phyloP scores from a whole-genome alignment of 2,888 invertebrate genomes.

The Polyommatus icarus region DNA sequence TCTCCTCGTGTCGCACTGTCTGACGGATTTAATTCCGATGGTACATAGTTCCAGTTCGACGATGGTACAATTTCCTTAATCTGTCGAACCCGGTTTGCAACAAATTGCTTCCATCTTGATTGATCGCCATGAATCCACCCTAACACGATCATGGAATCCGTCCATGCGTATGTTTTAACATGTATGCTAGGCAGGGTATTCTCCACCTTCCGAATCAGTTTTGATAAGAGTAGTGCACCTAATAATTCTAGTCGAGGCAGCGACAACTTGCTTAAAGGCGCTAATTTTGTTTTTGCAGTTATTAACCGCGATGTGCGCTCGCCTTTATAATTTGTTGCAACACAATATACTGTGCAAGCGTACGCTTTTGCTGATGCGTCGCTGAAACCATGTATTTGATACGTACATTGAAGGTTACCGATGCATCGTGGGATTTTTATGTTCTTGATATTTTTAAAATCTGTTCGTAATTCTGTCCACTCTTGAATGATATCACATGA shows the following conservation, averaged over 20 bases:
- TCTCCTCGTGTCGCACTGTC: conserved; percentile 34
- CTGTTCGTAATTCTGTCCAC: neutral
- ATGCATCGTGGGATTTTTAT: conserved; percentile 12
- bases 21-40: conserved; percentile 31
- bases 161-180: neutral
- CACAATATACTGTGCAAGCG: conserved; percentile 36
- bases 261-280: conserved; percentile 33
- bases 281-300: conserved; percentile 35
- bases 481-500: neutral
- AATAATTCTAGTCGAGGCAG: conserved; percentile 35
- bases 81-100: conserved; percentile 32
- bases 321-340: conserved; percentile 33
- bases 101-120: conserved; percentile 34
- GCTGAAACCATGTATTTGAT: conserved; percentile 37
- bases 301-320: conserved; percentile 34
- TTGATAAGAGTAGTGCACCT: neutral
- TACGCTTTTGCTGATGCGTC: conserved; percentile 39
- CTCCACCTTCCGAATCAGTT: neutral
- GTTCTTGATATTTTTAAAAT: neutral
- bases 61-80: conserved; percentile 30
- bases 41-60: conserved; percentile 30
- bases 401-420: neutral
- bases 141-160: conserved; percentile 33
- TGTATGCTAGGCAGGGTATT: neutral
- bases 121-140: conserved; percentile 33